phyloP scores from a whole-genome alignment of 2,113 vertebrate genomes.

The Xiphophorus couchianus region DNA sequence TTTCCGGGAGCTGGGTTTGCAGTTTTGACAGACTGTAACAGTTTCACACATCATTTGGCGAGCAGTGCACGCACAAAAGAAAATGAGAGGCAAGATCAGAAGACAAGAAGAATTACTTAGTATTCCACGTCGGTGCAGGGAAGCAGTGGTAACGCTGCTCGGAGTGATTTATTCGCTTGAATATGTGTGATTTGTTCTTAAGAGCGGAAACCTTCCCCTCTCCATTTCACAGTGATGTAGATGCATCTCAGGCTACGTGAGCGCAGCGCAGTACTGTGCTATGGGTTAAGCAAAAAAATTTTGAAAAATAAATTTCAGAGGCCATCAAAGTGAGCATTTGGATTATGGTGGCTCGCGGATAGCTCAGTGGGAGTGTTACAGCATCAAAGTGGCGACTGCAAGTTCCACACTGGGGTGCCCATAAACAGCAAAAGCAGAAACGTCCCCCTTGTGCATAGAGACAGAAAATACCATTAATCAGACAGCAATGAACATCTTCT shows the following conservation, averaged over 20 bases:
- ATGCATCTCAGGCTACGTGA: slow-evolving; percentile 26
- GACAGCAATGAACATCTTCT: slow-evolving; percentile 19
- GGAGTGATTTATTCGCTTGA: slow-evolving; percentile 56
- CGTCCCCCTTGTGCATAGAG: slow-evolving; percentile 14
- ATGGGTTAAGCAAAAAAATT: slow-evolving; percentile 33
- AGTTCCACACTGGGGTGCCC: slow-evolving; percentile 14
- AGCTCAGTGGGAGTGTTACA: slow-evolving; percentile 34
- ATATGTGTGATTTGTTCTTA: slow-evolving; percentile 56
- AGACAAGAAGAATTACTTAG: slow-evolving; percentile 53
- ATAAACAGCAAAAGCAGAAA: slow-evolving; percentile 2
- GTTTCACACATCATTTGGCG: slow-evolving; percentile 41
- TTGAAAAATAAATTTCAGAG: slow-evolving; percentile 31
- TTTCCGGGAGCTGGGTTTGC: slow-evolving; percentile 43
- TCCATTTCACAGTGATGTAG: slow-evolving; percentile 46
- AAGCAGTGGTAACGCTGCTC: slow-evolving; percentile 29
- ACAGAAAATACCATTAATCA: slow-evolving; percentile 17
- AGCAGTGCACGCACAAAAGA: slow-evolving; percentile 13
- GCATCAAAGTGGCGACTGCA: slow-evolving; percentile 56
- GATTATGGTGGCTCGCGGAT: slow-evolving; percentile 47
- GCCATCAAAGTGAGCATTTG: slow-evolving; percentile 42
- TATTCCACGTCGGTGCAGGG: slow-evolving; percentile 45
- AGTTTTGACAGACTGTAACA: slow-evolving; percentile 38
- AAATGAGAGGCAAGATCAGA: slow-evolving; percentile 47
- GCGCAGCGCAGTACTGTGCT: slow-evolving; percentile 1
- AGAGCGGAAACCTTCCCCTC: slow-evolving; percentile 26